Percentiles rank a stretch among this genome's conserved stretches.
phyloP scores from a whole-genome alignment of 1,140 invertebrate genomes.

The Cotesia chilonis region DNA sequence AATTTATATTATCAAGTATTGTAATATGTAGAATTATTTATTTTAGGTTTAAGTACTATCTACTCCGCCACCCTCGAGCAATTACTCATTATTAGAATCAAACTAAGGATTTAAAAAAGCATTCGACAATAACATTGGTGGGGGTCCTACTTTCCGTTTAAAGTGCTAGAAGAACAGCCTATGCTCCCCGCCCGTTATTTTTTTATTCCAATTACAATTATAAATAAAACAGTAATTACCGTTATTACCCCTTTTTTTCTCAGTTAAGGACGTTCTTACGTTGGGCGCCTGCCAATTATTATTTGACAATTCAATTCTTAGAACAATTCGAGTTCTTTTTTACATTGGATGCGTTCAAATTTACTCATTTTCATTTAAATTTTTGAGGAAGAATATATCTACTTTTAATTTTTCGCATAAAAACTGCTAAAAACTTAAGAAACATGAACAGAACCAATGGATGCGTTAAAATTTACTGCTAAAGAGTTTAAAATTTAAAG shows the following conservation, averaged over 20 bases:
- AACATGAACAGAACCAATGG: too few species aligned
- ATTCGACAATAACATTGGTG: conserved; percentile 62
- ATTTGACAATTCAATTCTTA: too few species aligned
- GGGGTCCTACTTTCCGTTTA: conserved; percentile 67
- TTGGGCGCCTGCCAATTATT: too few species aligned
- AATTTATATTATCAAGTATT: not conserved
- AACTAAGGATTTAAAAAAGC: conserved; percentile 41
- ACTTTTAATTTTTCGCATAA: conserved; percentile 25
- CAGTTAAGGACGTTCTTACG: too few species aligned
- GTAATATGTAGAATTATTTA: not conserved
- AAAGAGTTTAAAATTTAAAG: too few species aligned
- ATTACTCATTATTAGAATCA: conserved; percentile 42
- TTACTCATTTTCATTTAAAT: conserved; percentile 26
- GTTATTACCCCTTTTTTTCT: too few species aligned
- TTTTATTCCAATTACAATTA: conserved; percentile 26
- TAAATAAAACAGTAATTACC: conserved; percentile 26
- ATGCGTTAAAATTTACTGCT: too few species aligned
- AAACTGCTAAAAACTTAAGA: too few species aligned
- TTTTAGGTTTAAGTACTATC: conserved; percentile 34
- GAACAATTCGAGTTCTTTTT: too few species aligned
- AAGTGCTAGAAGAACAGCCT: conserved; percentile 70
- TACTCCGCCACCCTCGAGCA: conserved; percentile 61
- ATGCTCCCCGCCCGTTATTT: conserved; percentile 56
- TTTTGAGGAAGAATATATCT: too few species aligned
- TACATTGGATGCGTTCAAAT: not conserved